These are phyloP conservation scores for Lingula anatina DNA, from an alignment of 2,888 invertebrate species.

Conservation along the genomic window DNA sequence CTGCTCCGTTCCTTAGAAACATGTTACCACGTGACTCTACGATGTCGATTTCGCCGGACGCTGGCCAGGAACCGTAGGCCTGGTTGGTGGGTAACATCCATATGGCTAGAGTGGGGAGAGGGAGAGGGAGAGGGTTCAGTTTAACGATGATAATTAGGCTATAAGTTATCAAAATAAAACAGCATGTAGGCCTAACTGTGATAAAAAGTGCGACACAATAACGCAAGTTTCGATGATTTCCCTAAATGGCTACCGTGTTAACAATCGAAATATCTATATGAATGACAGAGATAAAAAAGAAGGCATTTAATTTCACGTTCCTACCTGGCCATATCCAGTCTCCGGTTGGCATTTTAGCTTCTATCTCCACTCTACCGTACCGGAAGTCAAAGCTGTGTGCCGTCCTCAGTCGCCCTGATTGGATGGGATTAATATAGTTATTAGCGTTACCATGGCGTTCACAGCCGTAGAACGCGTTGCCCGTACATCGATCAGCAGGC, in stretches of 20 bases:
- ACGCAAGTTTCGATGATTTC: too few species aligned
- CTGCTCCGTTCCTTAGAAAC: too few species aligned
- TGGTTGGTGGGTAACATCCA: slow-evolving; percentile 65
- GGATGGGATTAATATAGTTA: neutral
- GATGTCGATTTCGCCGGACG: slow-evolving; percentile 68
- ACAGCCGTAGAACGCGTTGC: neutral
- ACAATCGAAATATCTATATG: too few species aligned
- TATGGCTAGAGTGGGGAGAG: slow-evolving; percentile 55
- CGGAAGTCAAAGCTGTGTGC: neutral
- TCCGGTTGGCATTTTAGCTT: neutral
- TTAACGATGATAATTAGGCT: too few species aligned
- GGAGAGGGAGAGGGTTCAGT: too few species aligned
- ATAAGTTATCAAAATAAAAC: too few species aligned
- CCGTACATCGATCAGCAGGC: neutral
- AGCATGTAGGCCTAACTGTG: too few species aligned
- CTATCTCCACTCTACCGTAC: neutral
- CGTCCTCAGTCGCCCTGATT: neutral
- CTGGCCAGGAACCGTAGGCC: slow-evolving; percentile 64
- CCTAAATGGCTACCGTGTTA: too few species aligned
- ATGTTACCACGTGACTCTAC: slow-evolving; percentile 65
- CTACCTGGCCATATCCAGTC: neutral
- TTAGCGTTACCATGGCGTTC: neutral
- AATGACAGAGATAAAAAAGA: too few species aligned
- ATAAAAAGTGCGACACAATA: too few species aligned
- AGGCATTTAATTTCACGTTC: too few species aligned